Conservation (phyloP, 2,113 vertebrate genomes). For the Aegithalos caudatus region DNA sequence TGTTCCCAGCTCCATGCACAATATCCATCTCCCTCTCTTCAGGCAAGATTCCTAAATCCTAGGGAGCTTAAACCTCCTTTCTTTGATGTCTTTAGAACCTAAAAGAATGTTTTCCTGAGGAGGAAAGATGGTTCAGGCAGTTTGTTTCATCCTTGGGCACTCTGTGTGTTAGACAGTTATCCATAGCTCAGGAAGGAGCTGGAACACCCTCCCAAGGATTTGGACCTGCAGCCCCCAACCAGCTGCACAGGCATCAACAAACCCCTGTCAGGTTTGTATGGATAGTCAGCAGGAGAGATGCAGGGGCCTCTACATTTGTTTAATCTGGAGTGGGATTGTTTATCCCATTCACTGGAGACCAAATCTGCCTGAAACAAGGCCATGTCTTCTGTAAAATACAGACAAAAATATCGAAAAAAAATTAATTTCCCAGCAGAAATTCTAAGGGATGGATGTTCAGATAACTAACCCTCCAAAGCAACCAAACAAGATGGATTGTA, state of each 20-base stretch:
- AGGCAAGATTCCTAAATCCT: not conserved
- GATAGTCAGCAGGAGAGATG: not conserved
- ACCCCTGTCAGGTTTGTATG: not conserved
- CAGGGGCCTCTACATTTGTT: not conserved
- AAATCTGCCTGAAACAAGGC: not conserved
- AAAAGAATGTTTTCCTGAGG: not conserved
- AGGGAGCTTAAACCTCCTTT: not conserved
- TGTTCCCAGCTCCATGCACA: not conserved
- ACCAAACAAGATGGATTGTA: not conserved
- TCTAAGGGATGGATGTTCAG: not conserved
- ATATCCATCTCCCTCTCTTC: not conserved
- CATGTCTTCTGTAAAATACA: not conserved
- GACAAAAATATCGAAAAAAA: not conserved
- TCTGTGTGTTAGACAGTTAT: not conserved
- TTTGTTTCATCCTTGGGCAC: not conserved
- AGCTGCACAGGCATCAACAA: not conserved
- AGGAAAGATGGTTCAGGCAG: not conserved
- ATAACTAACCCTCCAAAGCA: not conserved
- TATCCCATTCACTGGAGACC: not conserved
- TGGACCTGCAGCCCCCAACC: not conserved
- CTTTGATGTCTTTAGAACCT: not conserved
- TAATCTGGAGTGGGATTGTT: not conserved
- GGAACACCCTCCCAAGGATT: not conserved
- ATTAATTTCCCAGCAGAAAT: not conserved
- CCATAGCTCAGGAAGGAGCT: not conserved